Percentiles rank a stretch among this genome's conserved stretches.
Conservation (phyloP, 2,888 invertebrate genomes). For the Sphaerophoria taeniata region DNA sequence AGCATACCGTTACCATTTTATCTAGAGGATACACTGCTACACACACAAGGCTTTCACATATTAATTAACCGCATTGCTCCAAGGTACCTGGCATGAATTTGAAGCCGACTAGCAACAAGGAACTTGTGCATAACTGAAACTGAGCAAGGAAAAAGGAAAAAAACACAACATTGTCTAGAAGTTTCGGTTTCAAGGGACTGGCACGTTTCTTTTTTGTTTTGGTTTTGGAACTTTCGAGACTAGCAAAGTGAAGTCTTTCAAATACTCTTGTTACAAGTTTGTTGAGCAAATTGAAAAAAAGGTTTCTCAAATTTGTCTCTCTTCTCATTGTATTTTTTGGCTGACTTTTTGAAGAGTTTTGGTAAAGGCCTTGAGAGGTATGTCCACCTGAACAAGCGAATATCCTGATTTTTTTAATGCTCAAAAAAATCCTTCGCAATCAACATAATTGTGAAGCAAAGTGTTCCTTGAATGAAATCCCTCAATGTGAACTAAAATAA, state of each 20-base stretch:
- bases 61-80: conserved; percentile 68
- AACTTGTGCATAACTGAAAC: not conserved
- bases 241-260: not conserved
- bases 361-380: too few species aligned
- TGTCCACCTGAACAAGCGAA: too few species aligned
- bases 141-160: not conserved
- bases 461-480: too few species aligned
- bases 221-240: conserved; percentile 12
- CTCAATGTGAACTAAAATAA: too few species aligned
- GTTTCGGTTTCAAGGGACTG: conserved; percentile 28
- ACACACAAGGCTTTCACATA: conserved; percentile 46
- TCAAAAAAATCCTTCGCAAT: too few species aligned
- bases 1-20: not conserved
- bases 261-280: not conserved
- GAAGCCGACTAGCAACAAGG: conserved; percentile 23
- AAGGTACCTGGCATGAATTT: conserved; percentile 27
- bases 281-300: too few species aligned
- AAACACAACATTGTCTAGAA: conserved; percentile 17
- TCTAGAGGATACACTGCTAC: too few species aligned
- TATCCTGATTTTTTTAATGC: too few species aligned
- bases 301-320: too few species aligned
- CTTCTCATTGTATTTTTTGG: too few species aligned
- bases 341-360: too few species aligned
- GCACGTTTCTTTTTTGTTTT: conserved; percentile 19
- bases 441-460: too few species aligned